Evolutionary conservation across 2,888 invertebrate genomes (phyloP), one percentile per base, ranked within the genome.

Genomic region (Nasonovia ribisnigri): DNA sequence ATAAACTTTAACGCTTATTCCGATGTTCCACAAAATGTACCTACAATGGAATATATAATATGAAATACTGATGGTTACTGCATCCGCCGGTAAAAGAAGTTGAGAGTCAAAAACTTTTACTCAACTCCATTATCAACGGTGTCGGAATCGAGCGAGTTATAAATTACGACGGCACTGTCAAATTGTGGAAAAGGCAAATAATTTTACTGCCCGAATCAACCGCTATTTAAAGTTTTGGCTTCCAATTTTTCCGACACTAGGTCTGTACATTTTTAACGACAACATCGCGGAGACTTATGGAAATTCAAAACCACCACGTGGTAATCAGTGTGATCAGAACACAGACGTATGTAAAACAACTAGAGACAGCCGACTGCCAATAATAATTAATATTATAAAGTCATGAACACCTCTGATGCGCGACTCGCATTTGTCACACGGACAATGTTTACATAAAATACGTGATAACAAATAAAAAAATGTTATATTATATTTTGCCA

Each of bases 31-130:
- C 8, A n/a, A 84, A 57, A 84, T 43, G 36, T 84, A 46, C 4
- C 46, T 46, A 84, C 57, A 91, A n/a, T 54, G 26, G 43, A 84
- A 91, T 89, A 60, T 84, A 91, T 54, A 84, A 51, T 90, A 77
- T 48, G 84, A 43, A 57, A 86, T 86, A 86, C 57, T 57, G 57
- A 86, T 42, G n/a, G n/a, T n/a, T 13, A 43, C 51, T 29, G 10
- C 46, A 43, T 57, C 29, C 89, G 57, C 42, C 5, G 43, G 11
- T 29, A 60, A 86, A 57, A 92, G 36, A 77, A 90, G 51, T 57
- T 36, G 60, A 57, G 46, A 60, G 57, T 57, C 11, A 42, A 60
- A 92, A 92, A 91, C 29, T 46, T 92, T 92, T 54, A 36, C 26
- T 42, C 57, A 57, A 86, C 57, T 57, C 86, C 86, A 86, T 84